A percentile compares a stretch with the other conserved stretches of the same genome.
These are phyloP conservation scores for Aphis gossypii DNA, from an alignment of 1,140 invertebrate species.

Conservation along the genomic window DNA sequence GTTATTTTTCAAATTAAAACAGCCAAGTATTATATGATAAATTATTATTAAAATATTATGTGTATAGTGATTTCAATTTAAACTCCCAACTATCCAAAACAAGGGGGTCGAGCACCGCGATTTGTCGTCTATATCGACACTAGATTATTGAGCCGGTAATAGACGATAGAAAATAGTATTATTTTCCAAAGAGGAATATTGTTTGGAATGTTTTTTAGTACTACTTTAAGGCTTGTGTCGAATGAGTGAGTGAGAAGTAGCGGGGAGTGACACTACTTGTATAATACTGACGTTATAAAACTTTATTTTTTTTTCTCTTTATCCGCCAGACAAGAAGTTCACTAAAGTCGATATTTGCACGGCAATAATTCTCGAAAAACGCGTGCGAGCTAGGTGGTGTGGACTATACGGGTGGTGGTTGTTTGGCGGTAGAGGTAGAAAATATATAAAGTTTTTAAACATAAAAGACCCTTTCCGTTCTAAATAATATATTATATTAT, in stretches of 20 bases:
- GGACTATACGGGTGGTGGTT: background rate
- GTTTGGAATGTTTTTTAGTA: background rate
- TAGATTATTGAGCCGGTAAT: background rate
- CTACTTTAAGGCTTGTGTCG: background rate
- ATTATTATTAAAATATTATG: slow-evolving; percentile 13
- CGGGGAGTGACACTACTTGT: background rate
- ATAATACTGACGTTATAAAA: background rate
- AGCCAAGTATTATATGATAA: background rate
- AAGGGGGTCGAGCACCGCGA: background rate
- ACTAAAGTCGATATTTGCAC: slow-evolving; percentile 23
- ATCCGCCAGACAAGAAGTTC: slow-evolving; percentile 21
- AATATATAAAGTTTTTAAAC: slow-evolving; percentile 54
- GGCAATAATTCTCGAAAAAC: slow-evolving; percentile 20
- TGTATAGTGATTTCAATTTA: background rate
- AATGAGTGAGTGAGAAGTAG: background rate
- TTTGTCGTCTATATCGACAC: background rate
- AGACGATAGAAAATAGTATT: slow-evolving; percentile 3
- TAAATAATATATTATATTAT: slow-evolving; percentile 28
- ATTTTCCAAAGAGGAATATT: background rate
- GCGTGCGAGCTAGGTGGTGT: background rate
- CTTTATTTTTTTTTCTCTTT: slow-evolving; percentile 17
- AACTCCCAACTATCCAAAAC: background rate
- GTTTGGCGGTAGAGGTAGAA: background rate
- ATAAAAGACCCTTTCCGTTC: slow-evolving; percentile 39
- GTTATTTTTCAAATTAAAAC: background rate